Percentiles rank a stretch among this genome's conserved stretches.
phyloP scores from a whole-genome alignment of 2,888 invertebrate species.

The Rapana venosa region DNA sequence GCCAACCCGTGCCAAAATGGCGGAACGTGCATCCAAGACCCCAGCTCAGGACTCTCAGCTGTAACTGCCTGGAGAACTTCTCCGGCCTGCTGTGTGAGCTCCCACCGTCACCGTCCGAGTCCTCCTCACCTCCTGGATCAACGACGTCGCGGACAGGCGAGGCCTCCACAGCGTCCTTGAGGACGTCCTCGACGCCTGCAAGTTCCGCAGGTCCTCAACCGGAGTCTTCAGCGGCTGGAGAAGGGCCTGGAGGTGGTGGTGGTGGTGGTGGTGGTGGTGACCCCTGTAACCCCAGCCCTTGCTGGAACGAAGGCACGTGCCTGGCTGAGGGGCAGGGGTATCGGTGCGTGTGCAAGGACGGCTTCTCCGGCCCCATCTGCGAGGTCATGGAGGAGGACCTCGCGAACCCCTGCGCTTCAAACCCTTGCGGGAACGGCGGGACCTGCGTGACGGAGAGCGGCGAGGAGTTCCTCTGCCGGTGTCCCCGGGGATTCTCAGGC shows the following conservation, averaged over 20 bases:
- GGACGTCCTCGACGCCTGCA: not conserved
- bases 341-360: conserved; percentile 78
- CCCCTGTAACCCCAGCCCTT: conserved; percentile 80
- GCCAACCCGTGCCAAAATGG: conserved; percentile 45
- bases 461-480: conserved; percentile 86
- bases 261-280: conserved; percentile 77
- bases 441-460: conserved; percentile 75
- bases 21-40: conserved; percentile 37
- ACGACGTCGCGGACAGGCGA: not conserved
- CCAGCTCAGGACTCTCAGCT: not conserved
- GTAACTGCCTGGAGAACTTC: not conserved
- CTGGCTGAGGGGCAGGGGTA: conserved; percentile 74
- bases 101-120: not conserved
- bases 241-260: conserved; percentile 56
- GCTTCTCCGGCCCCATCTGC: conserved; percentile 77
- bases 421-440: not conserved
- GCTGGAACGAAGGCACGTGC: conserved; percentile 73
- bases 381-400: conserved; percentile 78
- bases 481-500: conserved; percentile 28
- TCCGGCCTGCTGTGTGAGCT: conserved; percentile 6
- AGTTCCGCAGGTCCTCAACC: too few species aligned
- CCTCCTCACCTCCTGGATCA: not conserved
- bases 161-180: not conserved
- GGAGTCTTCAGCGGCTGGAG: not conserved
- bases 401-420: conserved; percentile 85